These are phyloP conservation scores for Conger conger DNA, from an alignment of 2,113 vertebrate species.

Conservation along the genomic window DNA sequence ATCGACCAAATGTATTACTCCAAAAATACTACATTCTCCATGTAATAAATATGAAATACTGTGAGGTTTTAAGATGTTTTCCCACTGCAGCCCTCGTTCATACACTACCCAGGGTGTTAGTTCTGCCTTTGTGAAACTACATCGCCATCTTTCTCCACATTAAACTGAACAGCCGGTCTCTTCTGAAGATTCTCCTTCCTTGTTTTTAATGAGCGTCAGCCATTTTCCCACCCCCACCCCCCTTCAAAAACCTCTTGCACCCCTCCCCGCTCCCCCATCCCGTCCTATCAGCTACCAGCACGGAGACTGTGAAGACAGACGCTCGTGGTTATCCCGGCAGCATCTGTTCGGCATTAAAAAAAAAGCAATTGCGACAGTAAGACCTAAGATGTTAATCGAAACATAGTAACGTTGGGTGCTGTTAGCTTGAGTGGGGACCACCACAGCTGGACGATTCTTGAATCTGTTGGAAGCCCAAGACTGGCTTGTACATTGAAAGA, in stretches of 20 bases:
- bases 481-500: not conserved
- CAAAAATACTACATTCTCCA: not conserved
- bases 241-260: not conserved
- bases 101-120: not conserved
- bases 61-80: not conserved
- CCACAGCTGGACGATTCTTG: conserved; percentile 3
- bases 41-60: not conserved
- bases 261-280: conserved; percentile 23
- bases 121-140: not conserved
- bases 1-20: not conserved
- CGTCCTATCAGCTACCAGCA: conserved; percentile 35
- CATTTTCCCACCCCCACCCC: conserved; percentile 14
- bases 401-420: conserved; percentile 1
- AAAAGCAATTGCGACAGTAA: conserved; percentile 30
- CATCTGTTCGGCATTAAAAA: conserved; percentile 43
- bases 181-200: conserved; percentile 22
- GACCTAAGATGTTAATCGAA: conserved; percentile 31
- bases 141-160: conserved; percentile 22
- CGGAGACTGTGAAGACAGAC: conserved; percentile 38
- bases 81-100: not conserved
- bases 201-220: conserved; percentile 36
- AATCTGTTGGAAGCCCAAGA: not conserved
- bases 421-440: not conserved
- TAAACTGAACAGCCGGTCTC: conserved; percentile 21
- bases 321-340: conserved; percentile 27